Evolutionary conservation across 2,113 vertebrate genomes (phyloP).

Genomic region (Labrus mixtus): DNA sequence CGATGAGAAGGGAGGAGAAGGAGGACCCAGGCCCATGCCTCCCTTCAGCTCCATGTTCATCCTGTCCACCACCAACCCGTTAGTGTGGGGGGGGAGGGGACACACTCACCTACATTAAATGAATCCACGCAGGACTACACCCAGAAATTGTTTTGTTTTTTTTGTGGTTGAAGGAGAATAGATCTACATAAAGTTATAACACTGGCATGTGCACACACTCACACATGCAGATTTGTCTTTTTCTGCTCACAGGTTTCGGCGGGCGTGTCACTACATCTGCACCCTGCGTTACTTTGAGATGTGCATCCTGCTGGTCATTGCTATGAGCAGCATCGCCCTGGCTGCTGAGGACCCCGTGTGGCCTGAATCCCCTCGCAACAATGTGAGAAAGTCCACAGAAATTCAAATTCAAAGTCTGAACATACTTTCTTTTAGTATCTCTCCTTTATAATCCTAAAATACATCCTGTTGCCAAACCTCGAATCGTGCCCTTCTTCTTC

Average conservation of each 20-base stretch:
- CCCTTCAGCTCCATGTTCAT: constrained; percentile 98
- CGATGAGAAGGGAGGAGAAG: constrained; percentile 85
- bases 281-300: constrained; percentile 94
- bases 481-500: constrained; percentile 20
- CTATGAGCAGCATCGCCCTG: constrained; percentile 95
- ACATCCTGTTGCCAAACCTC: too few relatives aligned
- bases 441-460: too few relatives aligned
- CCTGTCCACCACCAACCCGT: constrained; percentile 95
- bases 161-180: too few relatives aligned
- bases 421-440: too few relatives aligned
- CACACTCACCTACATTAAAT: too few relatives aligned
- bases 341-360: constrained; percentile 94
- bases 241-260: constrained; percentile 85
- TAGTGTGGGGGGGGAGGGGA: constrained; percentile 66
- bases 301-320: constrained; percentile 93
- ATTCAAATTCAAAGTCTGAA: too few relatives aligned
- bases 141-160: too few relatives aligned
- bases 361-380: constrained; percentile 91
- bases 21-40: constrained; percentile 93
- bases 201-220: background rate
- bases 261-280: constrained; percentile 92
- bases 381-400: constrained; percentile 81
- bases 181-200: too few relatives aligned
- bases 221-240: background rate
- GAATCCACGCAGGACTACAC: too few relatives aligned